These are phyloP conservation scores for Neodon shergylaensis DNA, from an alignment of 2,113 vertebrate species.

Conservation along the genomic window DNA sequence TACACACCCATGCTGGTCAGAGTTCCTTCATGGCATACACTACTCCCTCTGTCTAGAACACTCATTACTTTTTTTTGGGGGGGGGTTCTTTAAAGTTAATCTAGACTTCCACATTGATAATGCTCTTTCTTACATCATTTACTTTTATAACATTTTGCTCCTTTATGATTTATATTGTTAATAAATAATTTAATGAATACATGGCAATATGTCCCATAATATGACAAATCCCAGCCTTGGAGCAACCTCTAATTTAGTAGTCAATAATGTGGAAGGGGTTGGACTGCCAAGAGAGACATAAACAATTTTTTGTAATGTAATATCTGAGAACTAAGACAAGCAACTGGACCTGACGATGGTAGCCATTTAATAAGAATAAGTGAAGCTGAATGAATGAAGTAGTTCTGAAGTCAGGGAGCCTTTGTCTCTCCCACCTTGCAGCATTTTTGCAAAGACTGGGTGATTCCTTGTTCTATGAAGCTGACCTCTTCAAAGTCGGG, in stretches of 20 bases:
- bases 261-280: neutral
- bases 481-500: neutral
- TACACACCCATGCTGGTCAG: neutral
- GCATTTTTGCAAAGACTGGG: neutral
- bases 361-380: neutral
- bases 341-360: neutral
- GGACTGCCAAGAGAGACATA: neutral
- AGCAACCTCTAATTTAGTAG: neutral
- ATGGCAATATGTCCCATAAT: neutral
- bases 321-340: neutral
- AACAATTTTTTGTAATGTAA: neutral
- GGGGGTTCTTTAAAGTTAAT: neutral
- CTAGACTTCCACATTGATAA: neutral
- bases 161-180: conserved; percentile 15
- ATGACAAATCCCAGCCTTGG: neutral
- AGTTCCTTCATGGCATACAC: neutral
- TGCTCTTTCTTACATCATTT: neutral
- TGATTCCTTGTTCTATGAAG: neutral
- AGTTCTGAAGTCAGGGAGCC: neutral
- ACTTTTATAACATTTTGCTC: neutral
- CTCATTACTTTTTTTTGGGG: neutral
- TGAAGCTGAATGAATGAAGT: neutral
- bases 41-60: neutral
- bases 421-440: neutral
- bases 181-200: neutral